Conservation (phyloP, 2,797 vertebrate species). For the Gorsachius magnificus region DNA sequence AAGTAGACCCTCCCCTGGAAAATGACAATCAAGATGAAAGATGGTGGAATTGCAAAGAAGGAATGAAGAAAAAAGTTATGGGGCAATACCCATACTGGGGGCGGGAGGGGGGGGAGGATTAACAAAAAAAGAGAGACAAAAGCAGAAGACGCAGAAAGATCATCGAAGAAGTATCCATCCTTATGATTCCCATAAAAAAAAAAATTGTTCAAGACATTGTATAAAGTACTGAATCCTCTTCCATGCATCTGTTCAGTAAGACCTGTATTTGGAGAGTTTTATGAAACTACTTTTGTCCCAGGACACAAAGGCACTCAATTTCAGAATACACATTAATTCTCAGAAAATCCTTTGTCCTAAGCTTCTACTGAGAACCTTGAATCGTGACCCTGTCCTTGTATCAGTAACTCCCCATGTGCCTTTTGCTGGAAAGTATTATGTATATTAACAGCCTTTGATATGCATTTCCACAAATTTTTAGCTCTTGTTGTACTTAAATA, state of each 20-base stretch:
- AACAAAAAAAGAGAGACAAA: not conserved
- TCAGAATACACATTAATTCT: not conserved
- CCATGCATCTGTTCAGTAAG: not conserved
- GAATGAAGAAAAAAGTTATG: not conserved
- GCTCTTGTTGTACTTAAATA: not conserved
- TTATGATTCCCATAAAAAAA: not conserved
- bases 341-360: not conserved
- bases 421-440: not conserved
- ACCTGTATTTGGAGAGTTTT: not conserved
- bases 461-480: not conserved
- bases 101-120: not conserved
- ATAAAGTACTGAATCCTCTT: not conserved
- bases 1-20: not conserved
- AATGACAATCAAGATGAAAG: not conserved
- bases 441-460: not conserved
- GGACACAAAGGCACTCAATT: not conserved
- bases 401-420: not conserved
- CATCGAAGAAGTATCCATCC: not conserved
- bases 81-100: not conserved
- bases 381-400: not conserved
- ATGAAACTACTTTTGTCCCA: not conserved
- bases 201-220: not conserved
- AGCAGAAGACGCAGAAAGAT: not conserved
- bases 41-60: not conserved
- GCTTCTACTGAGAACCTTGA: not conserved